A percentile compares a stretch with the other conserved stretches of the same genome.
Evolutionary conservation across 2,797 vertebrate species (phyloP).

Genomic region (Acrossocheilus wenchowensis): DNA sequence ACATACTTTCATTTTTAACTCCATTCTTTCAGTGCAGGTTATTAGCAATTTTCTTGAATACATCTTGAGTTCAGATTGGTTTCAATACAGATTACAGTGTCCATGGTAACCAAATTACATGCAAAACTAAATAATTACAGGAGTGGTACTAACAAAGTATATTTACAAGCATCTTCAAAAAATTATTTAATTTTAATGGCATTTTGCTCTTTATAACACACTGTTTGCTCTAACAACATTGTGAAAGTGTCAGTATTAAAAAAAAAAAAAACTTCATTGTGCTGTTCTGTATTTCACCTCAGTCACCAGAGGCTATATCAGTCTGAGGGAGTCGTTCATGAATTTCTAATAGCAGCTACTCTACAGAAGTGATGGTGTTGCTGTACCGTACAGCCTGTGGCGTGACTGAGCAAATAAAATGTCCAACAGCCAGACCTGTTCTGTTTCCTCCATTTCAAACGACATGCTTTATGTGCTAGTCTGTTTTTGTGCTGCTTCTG

Average conservation of each 20-base stretch:
- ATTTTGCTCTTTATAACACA: background rate
- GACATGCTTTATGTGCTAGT: background rate
- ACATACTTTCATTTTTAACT: background rate
- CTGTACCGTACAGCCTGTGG: background rate
- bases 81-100: background rate
- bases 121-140: background rate
- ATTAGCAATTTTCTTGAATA: background rate
- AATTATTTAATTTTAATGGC: background rate
- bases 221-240: background rate
- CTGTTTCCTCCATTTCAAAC: constrained; percentile 30
- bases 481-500: background rate
- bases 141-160: background rate
- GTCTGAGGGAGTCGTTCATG: constrained; percentile 14
- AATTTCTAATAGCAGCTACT: constrained; percentile 25
- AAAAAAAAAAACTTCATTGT: background rate
- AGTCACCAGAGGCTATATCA: background rate
- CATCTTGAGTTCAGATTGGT: background rate
- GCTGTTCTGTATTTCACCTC: constrained; percentile 11
- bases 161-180: background rate
- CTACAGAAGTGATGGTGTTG: constrained; percentile 23
- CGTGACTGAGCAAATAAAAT: constrained; percentile 28
- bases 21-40: background rate
- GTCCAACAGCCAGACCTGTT: constrained; percentile 13
- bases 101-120: background rate
- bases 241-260: background rate